Evolutionary conservation across 2,797 vertebrate genomes (phyloP).

Genomic region (Squalus acanthias): DNA sequence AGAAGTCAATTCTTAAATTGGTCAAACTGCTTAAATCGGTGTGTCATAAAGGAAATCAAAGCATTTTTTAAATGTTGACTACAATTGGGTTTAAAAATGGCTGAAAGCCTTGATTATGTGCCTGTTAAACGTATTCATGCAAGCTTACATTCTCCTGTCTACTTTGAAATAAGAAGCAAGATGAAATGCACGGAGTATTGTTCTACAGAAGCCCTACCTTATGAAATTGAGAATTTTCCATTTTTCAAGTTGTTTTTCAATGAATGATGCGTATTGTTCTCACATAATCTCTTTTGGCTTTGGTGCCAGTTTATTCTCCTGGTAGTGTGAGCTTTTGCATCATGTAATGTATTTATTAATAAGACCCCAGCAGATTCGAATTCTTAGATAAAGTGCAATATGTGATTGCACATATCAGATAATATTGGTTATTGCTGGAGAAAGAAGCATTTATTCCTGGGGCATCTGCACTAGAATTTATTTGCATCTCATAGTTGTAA

Average conservation of each 20-base stretch:
- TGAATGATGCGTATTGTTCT: neutral
- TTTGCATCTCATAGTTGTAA: neutral
- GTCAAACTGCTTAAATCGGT: neutral
- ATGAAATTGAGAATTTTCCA: conserved; percentile 25
- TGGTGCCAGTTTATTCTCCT: neutral
- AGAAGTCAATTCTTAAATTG: neutral
- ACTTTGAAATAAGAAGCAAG: neutral
- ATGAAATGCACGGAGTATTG: neutral
- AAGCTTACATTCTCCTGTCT: neutral
- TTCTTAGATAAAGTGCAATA: neutral
- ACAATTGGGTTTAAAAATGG: neutral
- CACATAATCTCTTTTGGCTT: neutral
- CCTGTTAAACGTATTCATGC: neutral
- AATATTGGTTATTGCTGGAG: neutral
- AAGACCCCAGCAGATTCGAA: neutral
- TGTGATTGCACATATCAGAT: neutral
- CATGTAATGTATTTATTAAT: neutral
- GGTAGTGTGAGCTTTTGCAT: neutral
- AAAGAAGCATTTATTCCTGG: neutral
- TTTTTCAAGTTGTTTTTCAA: neutral
- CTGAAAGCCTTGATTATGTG: neutral
- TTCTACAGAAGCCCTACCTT: neutral
- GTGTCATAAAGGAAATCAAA: neutral
- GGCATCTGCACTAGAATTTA: neutral
- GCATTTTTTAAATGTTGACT: neutral